phyloP scores from a whole-genome alignment of 2,113 vertebrate genomes.

The Oreotrochilus melanogaster region DNA sequence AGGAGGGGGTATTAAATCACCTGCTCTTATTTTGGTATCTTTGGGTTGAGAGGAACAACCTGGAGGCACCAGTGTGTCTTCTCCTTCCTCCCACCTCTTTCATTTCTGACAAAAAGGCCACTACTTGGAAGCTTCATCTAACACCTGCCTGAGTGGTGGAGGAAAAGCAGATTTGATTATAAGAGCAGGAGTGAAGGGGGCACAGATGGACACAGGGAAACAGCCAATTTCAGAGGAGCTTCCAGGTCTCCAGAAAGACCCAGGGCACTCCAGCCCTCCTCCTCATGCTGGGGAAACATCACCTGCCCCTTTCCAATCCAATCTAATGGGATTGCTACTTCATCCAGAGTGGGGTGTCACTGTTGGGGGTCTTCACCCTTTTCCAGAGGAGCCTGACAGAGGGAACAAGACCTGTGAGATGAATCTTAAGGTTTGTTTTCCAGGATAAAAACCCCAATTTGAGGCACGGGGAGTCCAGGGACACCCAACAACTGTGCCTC shows the following conservation, averaged over 20 bases:
- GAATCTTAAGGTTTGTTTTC: neutral
- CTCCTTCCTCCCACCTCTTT: neutral
- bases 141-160: neutral
- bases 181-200: neutral
- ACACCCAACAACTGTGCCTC: neutral
- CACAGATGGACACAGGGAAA: rapidly evolving
- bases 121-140: neutral
- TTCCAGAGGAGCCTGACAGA: neutral
- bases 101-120: neutral
- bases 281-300: neutral
- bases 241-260: neutral
- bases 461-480: neutral
- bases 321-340: neutral
- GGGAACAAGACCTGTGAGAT: rapidly evolving
- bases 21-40: neutral
- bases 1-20: neutral
- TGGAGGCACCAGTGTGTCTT: neutral
- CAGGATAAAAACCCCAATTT: neutral
- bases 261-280: neutral
- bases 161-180: neutral
- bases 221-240: neutral
- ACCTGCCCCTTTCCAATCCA: neutral
- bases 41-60: neutral
- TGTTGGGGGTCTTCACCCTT: neutral
- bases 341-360: neutral